Conservation (phyloP, 1,140 invertebrate genomes). For the Pogonognathellus flavescens region DNA sequence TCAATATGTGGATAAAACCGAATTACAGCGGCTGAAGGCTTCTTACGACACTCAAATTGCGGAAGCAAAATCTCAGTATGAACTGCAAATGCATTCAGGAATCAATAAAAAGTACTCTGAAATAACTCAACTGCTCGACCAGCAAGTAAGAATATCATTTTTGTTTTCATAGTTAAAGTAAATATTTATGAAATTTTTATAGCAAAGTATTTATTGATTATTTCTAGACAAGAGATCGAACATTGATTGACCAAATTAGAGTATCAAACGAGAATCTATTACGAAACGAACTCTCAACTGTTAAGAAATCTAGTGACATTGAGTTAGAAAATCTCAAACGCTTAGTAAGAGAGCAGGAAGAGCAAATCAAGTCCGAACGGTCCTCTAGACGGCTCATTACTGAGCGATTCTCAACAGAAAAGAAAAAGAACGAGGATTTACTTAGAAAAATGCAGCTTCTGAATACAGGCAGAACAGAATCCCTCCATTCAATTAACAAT, state of each 20-base stretch:
- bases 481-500: not conserved
- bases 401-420: conserved; percentile 31
- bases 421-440: conserved; percentile 23
- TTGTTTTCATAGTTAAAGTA: not conserved
- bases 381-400: conserved; percentile 11
- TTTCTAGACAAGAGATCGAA: not conserved
- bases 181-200: not conserved
- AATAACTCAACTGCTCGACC: not conserved
- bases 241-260: conserved; percentile 30
- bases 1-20: conserved; percentile 49
- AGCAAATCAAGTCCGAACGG: conserved; percentile 43
- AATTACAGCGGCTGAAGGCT: conserved; percentile 46
- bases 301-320: conserved; percentile 7
- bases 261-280: conserved; percentile 48
- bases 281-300: conserved; percentile 5
- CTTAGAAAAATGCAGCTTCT: conserved; percentile 39
- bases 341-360: conserved; percentile 7
- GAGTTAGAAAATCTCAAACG: conserved; percentile 32
- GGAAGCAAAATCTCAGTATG: conserved; percentile 26
- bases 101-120: conserved; percentile 36
- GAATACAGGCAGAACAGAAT: not conserved
- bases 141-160: conserved; percentile 25
- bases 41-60: conserved; percentile 41
- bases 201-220: not conserved
- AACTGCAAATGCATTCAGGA: conserved; percentile 25